Evolutionary conservation across 2,113 vertebrate species (phyloP).

Genomic region (Sprattus sprattus): DNA sequence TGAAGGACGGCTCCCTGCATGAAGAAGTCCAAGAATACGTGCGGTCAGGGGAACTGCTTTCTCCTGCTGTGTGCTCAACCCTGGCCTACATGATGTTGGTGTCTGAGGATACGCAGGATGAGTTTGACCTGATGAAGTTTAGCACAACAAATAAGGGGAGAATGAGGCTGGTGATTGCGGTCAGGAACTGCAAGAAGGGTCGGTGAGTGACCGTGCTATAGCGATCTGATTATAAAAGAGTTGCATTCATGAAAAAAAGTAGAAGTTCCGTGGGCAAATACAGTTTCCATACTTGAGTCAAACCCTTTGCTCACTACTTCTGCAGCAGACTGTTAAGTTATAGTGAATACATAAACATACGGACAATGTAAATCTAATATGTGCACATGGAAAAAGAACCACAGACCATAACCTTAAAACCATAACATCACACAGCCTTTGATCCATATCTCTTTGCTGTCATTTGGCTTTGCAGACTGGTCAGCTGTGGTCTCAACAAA

Average conservation of each 20-base stretch:
- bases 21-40: constrained; percentile 57
- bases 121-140: constrained; percentile 54
- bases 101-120: constrained; percentile 40
- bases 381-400: too few relatives aligned
- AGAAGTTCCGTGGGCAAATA: too few relatives aligned
- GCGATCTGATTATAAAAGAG: not conserved
- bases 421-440: too few relatives aligned
- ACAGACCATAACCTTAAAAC: too few relatives aligned
- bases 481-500: not conserved
- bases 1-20: constrained; percentile 59
- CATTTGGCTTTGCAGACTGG: not conserved
- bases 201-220: constrained; percentile 32
- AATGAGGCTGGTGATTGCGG: constrained; percentile 56
- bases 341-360: too few relatives aligned
- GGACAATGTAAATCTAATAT: too few relatives aligned
- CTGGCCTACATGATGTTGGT: constrained; percentile 59
- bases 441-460: not conserved
- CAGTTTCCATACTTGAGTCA: too few relatives aligned
- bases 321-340: too few relatives aligned
- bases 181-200: constrained; percentile 58
- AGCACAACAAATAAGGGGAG: constrained; percentile 53
- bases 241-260: too few relatives aligned
- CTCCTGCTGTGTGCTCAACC: constrained; percentile 54
- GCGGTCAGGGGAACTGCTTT: constrained; percentile 3
- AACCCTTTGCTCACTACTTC: too few relatives aligned